Percentiles rank a stretch among this genome's conserved stretches.
phyloP scores from a whole-genome alignment of 2,113 vertebrate genomes.

The Hystrix cristata region DNA sequence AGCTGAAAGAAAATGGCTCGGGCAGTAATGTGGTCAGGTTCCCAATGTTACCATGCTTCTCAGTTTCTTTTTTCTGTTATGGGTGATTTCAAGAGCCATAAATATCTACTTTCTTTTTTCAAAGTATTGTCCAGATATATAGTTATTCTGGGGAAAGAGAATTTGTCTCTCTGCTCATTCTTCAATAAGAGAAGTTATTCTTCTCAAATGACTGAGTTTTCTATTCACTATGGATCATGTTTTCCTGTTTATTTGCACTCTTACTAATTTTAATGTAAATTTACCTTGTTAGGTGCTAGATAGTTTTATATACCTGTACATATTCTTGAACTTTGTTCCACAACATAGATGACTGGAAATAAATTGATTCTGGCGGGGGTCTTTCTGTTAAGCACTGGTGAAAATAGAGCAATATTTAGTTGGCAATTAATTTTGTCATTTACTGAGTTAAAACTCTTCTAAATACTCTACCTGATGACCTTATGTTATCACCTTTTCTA shows the following conservation, averaged over 20 bases:
- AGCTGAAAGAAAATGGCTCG: neutral
- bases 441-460: neutral
- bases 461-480: neutral
- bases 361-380: neutral
- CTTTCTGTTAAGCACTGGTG: slow-evolving; percentile 35
- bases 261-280: slow-evolving; percentile 42
- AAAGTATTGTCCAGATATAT: neutral
- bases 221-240: neutral
- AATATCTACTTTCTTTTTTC: neutral
- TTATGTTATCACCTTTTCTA: slow-evolving; percentile 10
- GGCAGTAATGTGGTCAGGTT: neutral
- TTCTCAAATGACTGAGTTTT: neutral
- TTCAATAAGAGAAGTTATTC: neutral
- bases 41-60: neutral
- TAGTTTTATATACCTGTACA: neutral
- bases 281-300: neutral
- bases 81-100: neutral
- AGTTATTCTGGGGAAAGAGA: neutral
- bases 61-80: neutral
- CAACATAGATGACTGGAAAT: neutral
- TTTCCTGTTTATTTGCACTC: neutral
- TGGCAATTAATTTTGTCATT: neutral
- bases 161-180: neutral
- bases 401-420: slow-evolving; percentile 15
- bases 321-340: slow-evolving; percentile 33